Base-by-base conservation (phyloP, 2,797 vertebrate genomes). In the Sebastes elongatus region DNA sequence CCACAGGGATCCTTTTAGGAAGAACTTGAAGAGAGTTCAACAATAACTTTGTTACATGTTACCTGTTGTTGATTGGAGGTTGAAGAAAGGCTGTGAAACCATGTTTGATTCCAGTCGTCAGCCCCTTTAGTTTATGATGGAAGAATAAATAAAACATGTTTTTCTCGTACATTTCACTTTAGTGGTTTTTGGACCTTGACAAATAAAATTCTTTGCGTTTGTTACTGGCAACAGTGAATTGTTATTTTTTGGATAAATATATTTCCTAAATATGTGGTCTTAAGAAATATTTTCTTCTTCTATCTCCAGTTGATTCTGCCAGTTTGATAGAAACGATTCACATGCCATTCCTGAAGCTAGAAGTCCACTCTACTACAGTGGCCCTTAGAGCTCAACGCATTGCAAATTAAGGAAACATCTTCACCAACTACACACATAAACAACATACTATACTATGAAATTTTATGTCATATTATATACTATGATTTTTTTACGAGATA, bases 211-310 rank as follows among this genome's bases (percentile, higher is more conserved):
- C 20, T 64, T 42, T 69, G 59, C 7, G 18, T 71, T 96, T 95
- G 94, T 96, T 96, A 94, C 94, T 95, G 95, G 95, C 95, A 95
- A 95, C 93, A 95, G 93, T 95, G 53, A 70, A 18, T 73, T 70
- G 18, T 96, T 96, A 95, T 95, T 62, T 49, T 32, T 74, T 49
- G 46, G 1, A 18, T 0, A 49, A 49, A 8, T 49, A 4, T 49
- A 49, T 49, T 49, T 49, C 46, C 46, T 49, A 49, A 49, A 49
- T 49, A 49, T 38, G 35, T 14, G 13, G 35, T 38, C 35, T 38
- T 14, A 38, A 38, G 13, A 38, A 38, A 38, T 38, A 38, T 38
- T 38, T 38, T 38, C 35, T 38, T 38, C 35, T 38, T 38, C 35
- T 14, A 38, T 14, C 35, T 38, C 35, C 0, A 38, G 35, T 14